A percentile compares a stretch with the other conserved stretches of the same genome.
phyloP scores from a whole-genome alignment of 2,113 vertebrate species.

The Bubo blakistoni region DNA sequence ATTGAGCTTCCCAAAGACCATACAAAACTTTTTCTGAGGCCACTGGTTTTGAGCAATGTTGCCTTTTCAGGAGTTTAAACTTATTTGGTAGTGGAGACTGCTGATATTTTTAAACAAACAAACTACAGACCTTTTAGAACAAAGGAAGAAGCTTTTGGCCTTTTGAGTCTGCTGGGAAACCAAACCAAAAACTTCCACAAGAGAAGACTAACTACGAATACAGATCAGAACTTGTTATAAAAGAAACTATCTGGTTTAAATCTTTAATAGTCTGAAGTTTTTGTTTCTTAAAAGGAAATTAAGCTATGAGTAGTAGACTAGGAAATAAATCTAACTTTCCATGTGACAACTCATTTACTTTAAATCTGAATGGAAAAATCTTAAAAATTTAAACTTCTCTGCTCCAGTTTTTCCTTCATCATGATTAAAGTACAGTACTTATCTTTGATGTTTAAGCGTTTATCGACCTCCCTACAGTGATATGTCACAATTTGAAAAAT shows the following conservation, averaged over 20 bases:
- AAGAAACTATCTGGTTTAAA: neutral
- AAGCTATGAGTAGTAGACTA: neutral
- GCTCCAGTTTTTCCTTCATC: neutral
- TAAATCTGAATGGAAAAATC: neutral
- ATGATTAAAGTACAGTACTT: neutral
- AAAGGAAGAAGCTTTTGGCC: neutral
- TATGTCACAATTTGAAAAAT: neutral
- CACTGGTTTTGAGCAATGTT: accelerated
- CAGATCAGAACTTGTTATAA: neutral
- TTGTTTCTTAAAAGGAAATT: neutral
- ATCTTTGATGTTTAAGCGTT: neutral
- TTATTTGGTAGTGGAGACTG: neutral
- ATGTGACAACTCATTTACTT: neutral
- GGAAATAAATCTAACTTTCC: neutral
- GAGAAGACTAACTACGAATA: neutral
- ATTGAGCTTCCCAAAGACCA: neutral
- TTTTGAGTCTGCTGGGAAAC: neutral
- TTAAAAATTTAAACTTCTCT: neutral
- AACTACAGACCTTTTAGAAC: neutral
- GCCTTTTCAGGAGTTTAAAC: neutral
- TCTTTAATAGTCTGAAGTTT: neutral
- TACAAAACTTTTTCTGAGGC: neutral
- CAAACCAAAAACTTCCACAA: neutral
- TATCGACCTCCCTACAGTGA: neutral
- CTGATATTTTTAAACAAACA: neutral